Percentiles rank a stretch among this genome's conserved stretches.
Evolutionary conservation across 2,888 invertebrate species (phyloP).

Genomic region (Tetropium fuscum): DNA sequence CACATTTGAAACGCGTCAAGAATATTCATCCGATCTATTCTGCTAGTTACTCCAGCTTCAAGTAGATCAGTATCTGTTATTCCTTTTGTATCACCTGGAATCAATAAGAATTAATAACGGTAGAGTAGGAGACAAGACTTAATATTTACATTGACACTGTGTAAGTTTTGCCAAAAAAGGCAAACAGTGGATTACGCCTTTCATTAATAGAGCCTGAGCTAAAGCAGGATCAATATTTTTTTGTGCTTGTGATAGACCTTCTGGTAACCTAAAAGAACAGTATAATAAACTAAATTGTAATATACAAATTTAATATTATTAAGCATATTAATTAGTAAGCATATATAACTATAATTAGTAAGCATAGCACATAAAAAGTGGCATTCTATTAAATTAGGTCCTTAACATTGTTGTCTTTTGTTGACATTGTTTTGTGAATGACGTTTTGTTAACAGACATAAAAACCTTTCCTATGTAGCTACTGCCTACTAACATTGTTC

Average conservation of each 20-base stretch:
- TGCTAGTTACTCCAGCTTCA: slow-evolving; percentile 70
- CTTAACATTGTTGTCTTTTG: too few species aligned
- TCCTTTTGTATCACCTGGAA: slow-evolving; percentile 63
- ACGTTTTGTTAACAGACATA: too few species aligned
- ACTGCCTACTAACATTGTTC: too few species aligned
- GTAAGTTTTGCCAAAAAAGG: slow-evolving; percentile 77
- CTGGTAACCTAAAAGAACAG: slow-evolving; percentile 69
- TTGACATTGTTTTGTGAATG: too few species aligned
- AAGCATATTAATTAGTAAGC: slow-evolving; percentile 23
- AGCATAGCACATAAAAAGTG: too few species aligned
- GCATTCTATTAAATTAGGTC: too few species aligned
- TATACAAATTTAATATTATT: too few species aligned
- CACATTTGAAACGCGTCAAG: slow-evolving; percentile 74
- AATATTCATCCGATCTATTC: slow-evolving; percentile 72
- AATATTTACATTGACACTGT: slow-evolving; percentile 66
- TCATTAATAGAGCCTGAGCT: slow-evolving; percentile 77
- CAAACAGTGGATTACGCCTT: slow-evolving; percentile 81
- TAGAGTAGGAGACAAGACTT: background rate
- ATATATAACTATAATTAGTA: background rate
- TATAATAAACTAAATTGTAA: too few species aligned
- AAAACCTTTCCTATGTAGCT: too few species aligned
- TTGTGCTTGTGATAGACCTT: slow-evolving; percentile 72
- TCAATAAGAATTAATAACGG: background rate
- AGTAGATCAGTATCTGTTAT: slow-evolving; percentile 71
- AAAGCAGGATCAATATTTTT: slow-evolving; percentile 75